Conservation (phyloP, 2,113 vertebrate genomes). For the Spheniscus mendiculus region DNA sequence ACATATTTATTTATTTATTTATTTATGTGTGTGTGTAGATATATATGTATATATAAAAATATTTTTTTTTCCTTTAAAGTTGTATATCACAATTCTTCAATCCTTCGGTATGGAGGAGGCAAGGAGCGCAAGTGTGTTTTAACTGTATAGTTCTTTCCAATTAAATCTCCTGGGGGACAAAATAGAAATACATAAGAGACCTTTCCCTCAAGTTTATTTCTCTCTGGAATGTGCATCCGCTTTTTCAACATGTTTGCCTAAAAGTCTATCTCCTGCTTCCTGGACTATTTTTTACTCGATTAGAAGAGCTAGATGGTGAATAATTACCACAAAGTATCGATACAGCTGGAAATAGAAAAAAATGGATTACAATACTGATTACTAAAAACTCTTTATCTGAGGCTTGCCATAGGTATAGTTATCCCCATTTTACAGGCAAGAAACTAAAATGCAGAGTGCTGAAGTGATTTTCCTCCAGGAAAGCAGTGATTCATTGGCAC, state of each 20-base stretch:
- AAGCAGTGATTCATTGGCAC: background rate
- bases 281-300: constrained; percentile 31
- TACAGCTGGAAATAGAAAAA: constrained; percentile 17
- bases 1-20: background rate
- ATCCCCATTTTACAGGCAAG: background rate
- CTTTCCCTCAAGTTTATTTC: background rate
- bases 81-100: background rate
- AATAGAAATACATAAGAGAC: background rate
- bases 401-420: background rate
- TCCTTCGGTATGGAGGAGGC: background rate
- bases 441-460: background rate
- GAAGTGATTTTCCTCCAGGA: constrained; percentile 5
- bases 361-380: background rate
- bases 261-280: constrained; percentile 3
- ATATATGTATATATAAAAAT: background rate
- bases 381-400: background rate
- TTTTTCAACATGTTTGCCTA: background rate
- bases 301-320: constrained; percentile 24
- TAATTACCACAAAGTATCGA: background rate
- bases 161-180: background rate
- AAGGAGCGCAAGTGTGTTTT: background rate
- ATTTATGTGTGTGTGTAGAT: background rate
- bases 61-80: background rate
- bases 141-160: background rate
- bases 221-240: background rate